A percentile compares a stretch with the other conserved stretches of the same genome.
phyloP scores from a whole-genome alignment of 2,113 vertebrate species.

The Turnix velox region DNA sequence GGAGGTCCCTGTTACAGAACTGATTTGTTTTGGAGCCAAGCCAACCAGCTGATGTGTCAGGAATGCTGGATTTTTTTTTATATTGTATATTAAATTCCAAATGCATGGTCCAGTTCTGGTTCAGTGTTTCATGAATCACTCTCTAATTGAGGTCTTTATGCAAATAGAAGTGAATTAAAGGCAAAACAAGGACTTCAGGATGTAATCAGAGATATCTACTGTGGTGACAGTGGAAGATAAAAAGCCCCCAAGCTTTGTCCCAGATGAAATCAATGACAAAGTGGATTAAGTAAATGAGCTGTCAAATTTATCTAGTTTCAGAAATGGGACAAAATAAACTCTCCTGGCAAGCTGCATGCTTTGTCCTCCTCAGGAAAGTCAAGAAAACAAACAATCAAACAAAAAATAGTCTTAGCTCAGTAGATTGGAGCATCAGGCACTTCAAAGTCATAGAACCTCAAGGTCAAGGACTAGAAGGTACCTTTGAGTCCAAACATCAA shows the following conservation, averaged over 20 bases:
- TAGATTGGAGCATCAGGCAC: background rate
- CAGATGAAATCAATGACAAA: background rate
- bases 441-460: background rate
- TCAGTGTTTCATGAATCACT: background rate
- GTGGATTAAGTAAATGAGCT: constrained; percentile 36
- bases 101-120: background rate
- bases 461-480: too few species aligned
- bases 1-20: background rate
- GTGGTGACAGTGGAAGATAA: background rate
- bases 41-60: accelerated
- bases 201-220: background rate
- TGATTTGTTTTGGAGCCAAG: background rate
- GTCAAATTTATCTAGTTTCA: constrained; percentile 1
- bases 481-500: too few species aligned
- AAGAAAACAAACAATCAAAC: background rate
- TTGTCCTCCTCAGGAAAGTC: background rate
- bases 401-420: background rate
- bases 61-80: background rate
- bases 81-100: background rate
- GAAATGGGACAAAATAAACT: constrained; percentile 3
- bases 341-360: background rate
- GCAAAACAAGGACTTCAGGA: background rate
- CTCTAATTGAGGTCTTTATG: background rate
- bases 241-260: constrained; percentile 9
- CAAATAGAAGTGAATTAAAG: background rate